phyloP scores from a whole-genome alignment of 2,888 invertebrate genomes.

The Notodonta dromedarius region DNA sequence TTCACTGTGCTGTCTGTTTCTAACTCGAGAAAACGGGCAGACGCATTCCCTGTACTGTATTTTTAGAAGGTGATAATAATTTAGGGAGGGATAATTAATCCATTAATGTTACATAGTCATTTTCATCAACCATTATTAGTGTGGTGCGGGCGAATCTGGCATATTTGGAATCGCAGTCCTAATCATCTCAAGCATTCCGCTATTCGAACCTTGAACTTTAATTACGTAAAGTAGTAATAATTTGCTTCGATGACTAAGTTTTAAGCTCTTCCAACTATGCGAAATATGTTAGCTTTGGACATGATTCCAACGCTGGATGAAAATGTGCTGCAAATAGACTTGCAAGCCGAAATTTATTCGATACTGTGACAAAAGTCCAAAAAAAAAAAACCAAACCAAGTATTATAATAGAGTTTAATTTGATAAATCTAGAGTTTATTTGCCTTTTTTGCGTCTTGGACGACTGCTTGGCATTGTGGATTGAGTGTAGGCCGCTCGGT shows the following conservation, averaged over 20 bases:
- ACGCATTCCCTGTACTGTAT: neutral
- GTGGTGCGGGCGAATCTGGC: conserved; percentile 30
- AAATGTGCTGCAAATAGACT: neutral
- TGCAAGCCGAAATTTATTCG: too few species aligned
- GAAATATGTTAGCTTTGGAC: neutral
- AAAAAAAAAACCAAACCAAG: too few species aligned
- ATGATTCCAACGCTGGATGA: neutral
- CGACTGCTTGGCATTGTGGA: too few species aligned
- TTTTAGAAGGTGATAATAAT: conserved; percentile 3
- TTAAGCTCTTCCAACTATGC: neutral
- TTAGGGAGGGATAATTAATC: conserved; percentile 24
- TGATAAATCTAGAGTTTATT: too few species aligned
- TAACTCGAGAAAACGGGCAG: neutral
- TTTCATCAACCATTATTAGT: conserved; percentile 20
- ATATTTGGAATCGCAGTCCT: conserved; percentile 36
- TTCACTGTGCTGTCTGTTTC: neutral
- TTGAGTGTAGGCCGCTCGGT: too few species aligned
- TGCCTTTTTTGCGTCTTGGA: too few species aligned
- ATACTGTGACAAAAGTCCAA: too few species aligned
- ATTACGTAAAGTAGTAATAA: conserved; percentile 17
- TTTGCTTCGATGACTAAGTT: neutral
- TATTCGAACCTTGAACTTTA: conserved; percentile 33
- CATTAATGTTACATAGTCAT: conserved; percentile 20
- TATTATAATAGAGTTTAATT: too few species aligned
- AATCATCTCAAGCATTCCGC: conserved; percentile 31